Evolutionary conservation across 2,113 vertebrate species (phyloP), one percentile per base, ranked within the genome.

Genomic region (Dicerorhinus sumatrensis): DNA sequence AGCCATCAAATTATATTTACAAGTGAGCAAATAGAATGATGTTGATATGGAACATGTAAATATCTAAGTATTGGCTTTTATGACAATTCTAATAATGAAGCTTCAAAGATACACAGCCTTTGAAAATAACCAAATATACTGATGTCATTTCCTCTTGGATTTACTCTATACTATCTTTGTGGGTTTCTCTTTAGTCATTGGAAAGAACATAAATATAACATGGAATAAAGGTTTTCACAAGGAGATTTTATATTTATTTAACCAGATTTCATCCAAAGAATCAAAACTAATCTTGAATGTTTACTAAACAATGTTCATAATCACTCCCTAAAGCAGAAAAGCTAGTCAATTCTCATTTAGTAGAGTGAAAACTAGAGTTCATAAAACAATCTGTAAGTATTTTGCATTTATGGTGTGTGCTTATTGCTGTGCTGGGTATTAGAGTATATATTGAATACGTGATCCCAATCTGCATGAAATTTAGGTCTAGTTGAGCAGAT

Each of bases 21-120:
- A 88, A 46, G 46, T 31, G 73, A 82, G 16, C 1, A 2, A 93
- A 83, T 16, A 69, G 58, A 58, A 90, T 82, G 8, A 39, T 67
- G 63, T 82, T 93, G 72, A 62, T 18, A 72, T 62, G 46, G 39
- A 67, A 91, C 8, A 70, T 58, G 4, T 36, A 65, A 54, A 77
- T 91, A 96, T 77, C 27, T 93, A 93, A 93, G 76, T 93, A 85
- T 58, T 72, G n/a, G 23, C 46, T 87, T 84, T 86, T 69, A 75
- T 36, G 86, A 51, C 21, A 76, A 65, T 85, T 82, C 11, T 81
- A 85, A n/a, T 23, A 58, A 27, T 20, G 14, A 80, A 23, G 2
- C 46, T 56, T 91, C 62, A 72, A 81, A 85, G 79, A 70, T 25
- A 67, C 3, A 56, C 5, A 72, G 70, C 11, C 29, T 65, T 91